These are phyloP conservation scores for Marmota flaviventris DNA, from an alignment of 2,113 vertebrate species.

Conservation along the genomic window DNA sequence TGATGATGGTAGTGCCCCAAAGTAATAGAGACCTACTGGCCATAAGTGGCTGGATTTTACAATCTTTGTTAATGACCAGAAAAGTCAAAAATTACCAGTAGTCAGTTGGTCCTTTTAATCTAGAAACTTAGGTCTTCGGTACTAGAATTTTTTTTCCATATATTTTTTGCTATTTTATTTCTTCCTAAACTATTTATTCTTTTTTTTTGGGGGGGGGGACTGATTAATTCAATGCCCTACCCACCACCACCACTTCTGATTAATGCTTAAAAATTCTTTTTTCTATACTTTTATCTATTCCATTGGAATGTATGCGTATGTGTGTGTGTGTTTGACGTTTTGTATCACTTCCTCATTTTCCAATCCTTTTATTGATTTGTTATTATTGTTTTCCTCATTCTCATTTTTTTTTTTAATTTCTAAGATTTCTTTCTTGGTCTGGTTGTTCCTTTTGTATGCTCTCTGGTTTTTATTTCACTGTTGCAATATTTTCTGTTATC, in stretches of 20 bases:
- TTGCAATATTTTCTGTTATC: background rate
- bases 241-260: too few relatives aligned
- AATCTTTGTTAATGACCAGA: background rate
- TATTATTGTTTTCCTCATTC: background rate
- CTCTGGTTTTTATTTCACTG: background rate
- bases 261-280: background rate
- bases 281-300: background rate
- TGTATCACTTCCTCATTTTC: constrained; percentile 12
- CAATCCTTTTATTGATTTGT: background rate
- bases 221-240: background rate
- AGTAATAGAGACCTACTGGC: background rate
- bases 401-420: background rate
- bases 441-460: background rate
- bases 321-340: background rate
- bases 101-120: background rate
- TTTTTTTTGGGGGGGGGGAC: background rate
- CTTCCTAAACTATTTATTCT: background rate
- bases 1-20: background rate
- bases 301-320: background rate
- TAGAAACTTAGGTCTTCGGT: background rate
- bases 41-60: background rate
- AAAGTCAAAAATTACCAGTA: background rate
- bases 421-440: background rate
- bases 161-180: background rate
- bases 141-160: background rate